phyloP scores from a whole-genome alignment of 2,888 invertebrate genomes.

The Drosophila buzzatii region DNA sequence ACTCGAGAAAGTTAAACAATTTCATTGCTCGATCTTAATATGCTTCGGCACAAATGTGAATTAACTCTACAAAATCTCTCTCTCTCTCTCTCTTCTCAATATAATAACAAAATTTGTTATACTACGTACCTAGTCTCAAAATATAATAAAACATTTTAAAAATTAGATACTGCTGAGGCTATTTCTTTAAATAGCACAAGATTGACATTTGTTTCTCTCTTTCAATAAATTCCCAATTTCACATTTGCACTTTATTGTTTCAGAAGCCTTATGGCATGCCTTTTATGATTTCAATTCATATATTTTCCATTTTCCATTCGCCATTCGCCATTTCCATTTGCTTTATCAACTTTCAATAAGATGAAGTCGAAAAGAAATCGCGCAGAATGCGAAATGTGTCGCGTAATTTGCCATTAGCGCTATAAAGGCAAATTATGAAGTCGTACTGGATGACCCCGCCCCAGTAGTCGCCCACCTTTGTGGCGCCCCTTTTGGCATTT shows the following conservation, averaged over 20 bases:
- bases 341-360: conserved; percentile 35
- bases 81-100: too few relatives aligned
- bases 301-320: neutral
- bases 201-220: too few relatives aligned
- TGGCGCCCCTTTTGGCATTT: conserved; percentile 1
- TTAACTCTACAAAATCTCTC: neutral
- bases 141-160: too few relatives aligned
- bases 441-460: conserved; percentile 24
- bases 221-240: neutral
- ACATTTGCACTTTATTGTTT: neutral
- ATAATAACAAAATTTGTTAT: too few relatives aligned
- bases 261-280: neutral
- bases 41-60: neutral
- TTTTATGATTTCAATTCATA: neutral
- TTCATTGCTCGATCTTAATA: neutral
- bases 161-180: too few relatives aligned
- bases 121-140: too few relatives aligned
- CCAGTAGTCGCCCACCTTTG: neutral
- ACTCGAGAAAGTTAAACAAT: neutral
- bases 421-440: conserved; percentile 76
- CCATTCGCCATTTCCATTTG: neutral
- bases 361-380: conserved; percentile 24
- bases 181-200: too few relatives aligned
- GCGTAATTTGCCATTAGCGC: conserved; percentile 81
- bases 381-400: conserved; percentile 46